phyloP scores from a whole-genome alignment of 2,888 invertebrate species.

The Nebria salina region DNA sequence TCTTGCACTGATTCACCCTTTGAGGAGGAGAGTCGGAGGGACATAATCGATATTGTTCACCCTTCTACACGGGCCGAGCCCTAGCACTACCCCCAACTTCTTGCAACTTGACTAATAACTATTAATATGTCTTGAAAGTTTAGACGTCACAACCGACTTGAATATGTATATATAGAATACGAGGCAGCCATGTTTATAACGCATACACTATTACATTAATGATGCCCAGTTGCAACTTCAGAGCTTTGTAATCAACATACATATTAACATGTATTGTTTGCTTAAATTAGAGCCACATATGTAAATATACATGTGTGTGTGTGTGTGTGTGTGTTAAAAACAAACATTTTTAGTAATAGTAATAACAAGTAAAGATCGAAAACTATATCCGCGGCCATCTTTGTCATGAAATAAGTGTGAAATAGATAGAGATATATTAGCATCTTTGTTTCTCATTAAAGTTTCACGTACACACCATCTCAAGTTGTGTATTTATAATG shows the following conservation, averaged over 20 bases:
- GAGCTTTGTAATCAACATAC: slow-evolving; percentile 22
- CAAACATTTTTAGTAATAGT: background rate
- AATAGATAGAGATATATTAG: background rate
- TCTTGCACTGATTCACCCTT: slow-evolving; percentile 16
- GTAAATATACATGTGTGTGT: too few species aligned
- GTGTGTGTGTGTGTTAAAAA: too few species aligned
- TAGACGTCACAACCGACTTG: slow-evolving; percentile 27
- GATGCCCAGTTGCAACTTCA: slow-evolving; percentile 39
- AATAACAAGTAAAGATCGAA: background rate
- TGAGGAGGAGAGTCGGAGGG: slow-evolving; percentile 20
- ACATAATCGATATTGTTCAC: slow-evolving; percentile 44
- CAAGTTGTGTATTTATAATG: slow-evolving; percentile 47
- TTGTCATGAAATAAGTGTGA: background rate
- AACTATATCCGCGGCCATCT: background rate
- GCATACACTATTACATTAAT: slow-evolving; percentile 42
- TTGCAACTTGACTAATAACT: slow-evolving; percentile 61
- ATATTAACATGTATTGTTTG: slow-evolving; percentile 2
- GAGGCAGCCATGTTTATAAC: slow-evolving; percentile 16
- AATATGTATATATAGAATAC: slow-evolving; percentile 17
- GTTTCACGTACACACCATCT: slow-evolving; percentile 41
- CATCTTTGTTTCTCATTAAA: slow-evolving; percentile 38
- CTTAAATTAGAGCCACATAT: background rate
- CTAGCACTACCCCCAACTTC: background rate
- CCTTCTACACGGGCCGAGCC: background rate
- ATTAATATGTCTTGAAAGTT: slow-evolving; percentile 60